These are phyloP conservation scores for Chaenogobius annularis DNA, from an alignment of 2,113 vertebrate species.

Conservation along the genomic window DNA sequence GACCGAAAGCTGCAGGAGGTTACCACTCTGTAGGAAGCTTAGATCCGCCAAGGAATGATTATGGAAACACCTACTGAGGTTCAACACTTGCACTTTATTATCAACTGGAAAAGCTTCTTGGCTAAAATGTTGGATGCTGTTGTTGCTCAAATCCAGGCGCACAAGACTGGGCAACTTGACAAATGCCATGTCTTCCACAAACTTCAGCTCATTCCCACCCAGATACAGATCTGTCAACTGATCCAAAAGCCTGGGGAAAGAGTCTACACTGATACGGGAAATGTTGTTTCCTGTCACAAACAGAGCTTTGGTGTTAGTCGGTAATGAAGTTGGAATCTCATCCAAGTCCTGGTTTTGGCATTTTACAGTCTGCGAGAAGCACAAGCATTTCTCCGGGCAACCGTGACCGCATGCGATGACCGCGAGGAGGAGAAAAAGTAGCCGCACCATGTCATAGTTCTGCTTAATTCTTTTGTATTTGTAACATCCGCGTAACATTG, in stretches of 20 bases:
- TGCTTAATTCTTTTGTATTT: conserved; percentile 17
- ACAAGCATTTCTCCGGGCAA: conserved; percentile 84
- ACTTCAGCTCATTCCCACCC: conserved; percentile 78
- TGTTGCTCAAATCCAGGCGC: conserved; percentile 88
- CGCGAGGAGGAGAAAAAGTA: conserved; percentile 62
- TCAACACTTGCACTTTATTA: conserved; percentile 77
- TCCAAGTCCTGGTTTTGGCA: conserved; percentile 84
- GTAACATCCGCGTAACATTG: conserved; percentile 22
- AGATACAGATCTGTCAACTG: conserved; percentile 83
- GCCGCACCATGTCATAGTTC: conserved; percentile 23
- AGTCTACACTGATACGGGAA: conserved; percentile 62
- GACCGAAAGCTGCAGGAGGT: conserved; percentile 69
- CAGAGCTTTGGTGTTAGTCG: conserved; percentile 79
- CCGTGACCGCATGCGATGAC: conserved; percentile 60
- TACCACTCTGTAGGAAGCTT: conserved; percentile 62
- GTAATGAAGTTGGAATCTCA: conserved; percentile 80
- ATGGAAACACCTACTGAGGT: conserved; percentile 66
- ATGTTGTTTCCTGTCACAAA: conserved; percentile 85
- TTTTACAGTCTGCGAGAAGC: conserved; percentile 85
- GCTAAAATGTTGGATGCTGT: conserved; percentile 76
- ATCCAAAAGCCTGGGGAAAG: conserved; percentile 78
- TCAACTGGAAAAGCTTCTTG: conserved; percentile 73
- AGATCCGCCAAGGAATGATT: conserved; percentile 59
- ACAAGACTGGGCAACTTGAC: conserved; percentile 81
- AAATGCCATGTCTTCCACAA: conserved; percentile 79